These are phyloP conservation scores for Myotis pilosus DNA, from an alignment of 2,797 vertebrate species.

Conservation along the genomic window DNA sequence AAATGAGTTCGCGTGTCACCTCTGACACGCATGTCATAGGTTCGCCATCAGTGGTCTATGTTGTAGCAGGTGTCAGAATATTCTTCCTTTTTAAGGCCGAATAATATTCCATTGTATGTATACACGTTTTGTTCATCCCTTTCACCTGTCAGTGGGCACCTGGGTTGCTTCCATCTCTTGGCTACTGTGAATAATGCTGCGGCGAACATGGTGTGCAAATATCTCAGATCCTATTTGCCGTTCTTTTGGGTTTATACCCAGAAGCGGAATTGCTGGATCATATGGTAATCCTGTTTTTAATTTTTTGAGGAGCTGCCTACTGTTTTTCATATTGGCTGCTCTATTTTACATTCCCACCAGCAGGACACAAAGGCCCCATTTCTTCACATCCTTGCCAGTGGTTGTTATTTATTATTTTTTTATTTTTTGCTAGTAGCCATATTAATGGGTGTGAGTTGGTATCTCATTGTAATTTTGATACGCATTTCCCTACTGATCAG, in stretches of 20 bases:
- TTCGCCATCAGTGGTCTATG: too few relatives aligned
- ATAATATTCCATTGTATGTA: neutral
- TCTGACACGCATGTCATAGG: too few relatives aligned
- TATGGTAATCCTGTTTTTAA: neutral
- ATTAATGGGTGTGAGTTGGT: too few relatives aligned
- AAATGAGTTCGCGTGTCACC: too few relatives aligned
- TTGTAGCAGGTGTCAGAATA: neutral
- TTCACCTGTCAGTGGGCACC: neutral
- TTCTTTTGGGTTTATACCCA: neutral
- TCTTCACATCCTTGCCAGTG: neutral
- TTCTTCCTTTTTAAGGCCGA: neutral
- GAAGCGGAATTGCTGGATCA: neutral
- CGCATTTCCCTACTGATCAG: neutral
- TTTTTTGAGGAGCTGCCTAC: neutral
- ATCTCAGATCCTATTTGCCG: neutral
- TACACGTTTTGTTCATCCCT: neutral
- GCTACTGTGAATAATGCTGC: neutral
- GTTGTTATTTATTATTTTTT: neutral
- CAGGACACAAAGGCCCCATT: too few relatives aligned
- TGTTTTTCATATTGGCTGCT: neutral
- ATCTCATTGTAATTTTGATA: neutral
- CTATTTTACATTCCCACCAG: neutral
- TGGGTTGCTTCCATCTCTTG: neutral
- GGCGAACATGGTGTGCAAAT: neutral
- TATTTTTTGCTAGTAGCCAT: neutral